These are phyloP conservation scores for Chrysochloris asiatica DNA, from an alignment of 2,113 vertebrate species.

Conservation along the genomic window DNA sequence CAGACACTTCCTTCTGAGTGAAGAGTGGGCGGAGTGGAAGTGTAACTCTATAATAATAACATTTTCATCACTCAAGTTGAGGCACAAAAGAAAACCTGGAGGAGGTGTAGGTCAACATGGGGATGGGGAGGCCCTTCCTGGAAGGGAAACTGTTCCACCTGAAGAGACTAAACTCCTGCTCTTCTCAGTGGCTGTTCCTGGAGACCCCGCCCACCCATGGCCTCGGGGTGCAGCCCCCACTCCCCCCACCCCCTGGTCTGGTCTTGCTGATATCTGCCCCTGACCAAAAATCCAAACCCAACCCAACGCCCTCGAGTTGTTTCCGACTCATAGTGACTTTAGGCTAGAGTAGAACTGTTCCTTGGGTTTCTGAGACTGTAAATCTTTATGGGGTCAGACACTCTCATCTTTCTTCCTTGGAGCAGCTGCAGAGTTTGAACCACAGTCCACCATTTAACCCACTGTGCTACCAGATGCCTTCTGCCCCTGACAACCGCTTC, in stretches of 20 bases:
- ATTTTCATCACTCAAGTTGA: conserved; percentile 39
- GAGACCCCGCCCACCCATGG: neutral
- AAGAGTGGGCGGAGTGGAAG: neutral
- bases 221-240: too few relatives aligned
- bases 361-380: too few relatives aligned
- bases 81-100: neutral
- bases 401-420: too few relatives aligned
- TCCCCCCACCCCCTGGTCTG: neutral
- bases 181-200: neutral
- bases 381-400: too few relatives aligned
- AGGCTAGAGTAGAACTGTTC: too few relatives aligned
- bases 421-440: too few relatives aligned
- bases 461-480: neutral
- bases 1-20: conserved; percentile 43
- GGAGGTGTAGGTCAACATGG: fast-evolving
- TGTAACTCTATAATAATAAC: neutral
- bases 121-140: neutral
- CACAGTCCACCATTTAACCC: too few relatives aligned
- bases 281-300: too few relatives aligned
- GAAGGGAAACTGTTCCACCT: neutral
- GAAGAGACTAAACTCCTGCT: neutral
- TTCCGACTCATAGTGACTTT: too few relatives aligned
- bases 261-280: too few relatives aligned
- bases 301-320: too few relatives aligned
- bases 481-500: neutral